Evolutionary conservation across 2,113 vertebrate species (phyloP).

Genomic region (Pachypanchax playfairii): DNA sequence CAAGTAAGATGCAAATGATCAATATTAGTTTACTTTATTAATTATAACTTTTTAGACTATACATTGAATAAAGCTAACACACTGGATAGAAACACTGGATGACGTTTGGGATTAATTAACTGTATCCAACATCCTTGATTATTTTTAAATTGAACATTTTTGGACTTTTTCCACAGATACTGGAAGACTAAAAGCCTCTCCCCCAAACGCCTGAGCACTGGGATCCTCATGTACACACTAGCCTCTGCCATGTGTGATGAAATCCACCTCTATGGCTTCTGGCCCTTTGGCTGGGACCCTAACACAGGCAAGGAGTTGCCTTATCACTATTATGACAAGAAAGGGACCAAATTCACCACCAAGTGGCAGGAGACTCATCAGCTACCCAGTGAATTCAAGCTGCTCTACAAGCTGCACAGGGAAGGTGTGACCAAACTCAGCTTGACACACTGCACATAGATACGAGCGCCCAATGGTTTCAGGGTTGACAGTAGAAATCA

Average conservation of each 20-base stretch:
- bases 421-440: conserved; percentile 94
- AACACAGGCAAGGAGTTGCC: conserved; percentile 95
- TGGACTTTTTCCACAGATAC: conserved; percentile 83
- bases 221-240: conserved; percentile 97
- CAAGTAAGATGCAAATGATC: conserved; percentile 80
- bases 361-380: conserved; percentile 99
- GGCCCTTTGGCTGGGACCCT: conserved; percentile 97
- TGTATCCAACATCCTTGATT: too few species aligned
- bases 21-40: background rate
- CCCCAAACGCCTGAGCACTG: conserved; percentile 96
- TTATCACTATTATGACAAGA: conserved; percentile 99
- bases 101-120: too few species aligned
- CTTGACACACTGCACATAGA: conserved; percentile 91
- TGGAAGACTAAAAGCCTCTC: conserved; percentile 97
- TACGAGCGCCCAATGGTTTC: background rate
- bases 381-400: conserved; percentile 96
- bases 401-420: conserved; percentile 94
- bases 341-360: conserved; percentile 98
- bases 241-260: conserved; percentile 94
- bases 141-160: background rate
- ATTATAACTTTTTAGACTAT: background rate
- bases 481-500: conserved; percentile 18
- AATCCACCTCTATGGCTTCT: conserved; percentile 97
- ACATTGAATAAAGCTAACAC: too few species aligned
- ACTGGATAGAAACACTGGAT: too few species aligned